Evolutionary conservation across 2,113 vertebrate genomes (phyloP), one percentile per base, ranked within the genome.

Genomic region (Sinocyclocheilus rhinocerous): DNA sequence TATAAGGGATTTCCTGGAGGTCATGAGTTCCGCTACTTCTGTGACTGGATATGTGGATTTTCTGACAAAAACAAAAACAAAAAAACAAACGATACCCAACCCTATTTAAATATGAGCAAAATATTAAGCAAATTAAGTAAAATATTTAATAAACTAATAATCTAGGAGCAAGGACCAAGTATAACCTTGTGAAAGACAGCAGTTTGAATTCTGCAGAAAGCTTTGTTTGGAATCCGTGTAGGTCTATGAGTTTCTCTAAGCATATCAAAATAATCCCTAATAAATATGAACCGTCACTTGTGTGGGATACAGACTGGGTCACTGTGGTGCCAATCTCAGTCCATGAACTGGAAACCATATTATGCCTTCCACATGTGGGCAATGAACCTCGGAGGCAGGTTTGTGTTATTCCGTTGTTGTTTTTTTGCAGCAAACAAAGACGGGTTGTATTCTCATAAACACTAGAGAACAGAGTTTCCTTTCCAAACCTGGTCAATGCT

Each of bases 311-410:
- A 55, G 65, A 36, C 48, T 39, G 10, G 26, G 65, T 83, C 81
- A 83, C 65, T 72, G 65, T 16, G 67, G 48, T 81, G 80, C 42
- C 80, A 81, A 81, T 81, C 61, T 81, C 15, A 69, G 61, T 82
- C 24, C 80, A 67, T 82, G 80, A 82, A 82, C 80, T 82, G 63
- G 39, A 69, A 82, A 69, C 29, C 15, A 11, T 6, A 69, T 72
- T 83, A 52, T 83, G 15, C 10, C 67, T 72, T 52, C 24, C 45
- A 57, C 13, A 69, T 70, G 39, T 26, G n/a, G 4, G 6, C 77
- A n/a, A 36, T n/a, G 39, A 16, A 26, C 61, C 59, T 45, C 4
- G 1, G 13, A 26, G 39, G 39, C 79, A 36, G 26, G 10, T 36
- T 36, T 72, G 24, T 15, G 26, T 36, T 36, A 24, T 70, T 57